Evolutionary conservation across 2,113 vertebrate genomes (phyloP), one percentile per base, ranked within the genome.

Genomic region (Nothoprocta perdicaria): DNA sequence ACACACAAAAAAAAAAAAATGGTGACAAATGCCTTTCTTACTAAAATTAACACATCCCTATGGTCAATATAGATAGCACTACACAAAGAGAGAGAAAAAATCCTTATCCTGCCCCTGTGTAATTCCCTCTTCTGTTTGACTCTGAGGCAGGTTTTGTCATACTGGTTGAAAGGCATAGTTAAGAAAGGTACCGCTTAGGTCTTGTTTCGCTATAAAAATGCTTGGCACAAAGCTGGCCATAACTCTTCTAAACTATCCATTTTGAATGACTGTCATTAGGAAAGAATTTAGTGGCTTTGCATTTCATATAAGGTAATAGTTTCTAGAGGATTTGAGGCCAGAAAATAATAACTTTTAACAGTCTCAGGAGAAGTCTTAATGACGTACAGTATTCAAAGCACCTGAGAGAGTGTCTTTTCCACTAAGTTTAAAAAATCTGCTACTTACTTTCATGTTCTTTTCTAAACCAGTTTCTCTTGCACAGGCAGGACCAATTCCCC

Each of bases 271-370:
- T 97, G 96, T 96, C 94, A 97, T 97, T 97, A 97, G 97, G 96
- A 97, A 97, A 97, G 97, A 97, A 97, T 97, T 96, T 82, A 95
- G 92, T 96, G 95, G 93, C 94, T 96, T 97, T 95, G 89, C 81
- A 67, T 96, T 97, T 97, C 95, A 90, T 96, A 93, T 83, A 97
- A 88, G 84, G 84, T 95, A 95, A 97, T 96, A 73, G 96, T 94
- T 97, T 97, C 96, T 96, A 89, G 93, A 96, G 94, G 94, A 96
- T 92, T 97, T 97, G 8, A 55, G 85, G 77, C 77, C 79, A 96
- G 96, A 94, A 96, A 95, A 92, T 85, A 95, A 88, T 69, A 93
- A 89, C 80, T 95, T 97, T 95, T 96, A 96, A 89, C 29, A 5
- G 93, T 84, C 97, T 96, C 95, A 76, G 55, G 96, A 96, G 96